These are phyloP conservation scores for Siniperca knerii DNA, from an alignment of 2,113 vertebrate genomes.

Conservation along the genomic window DNA sequence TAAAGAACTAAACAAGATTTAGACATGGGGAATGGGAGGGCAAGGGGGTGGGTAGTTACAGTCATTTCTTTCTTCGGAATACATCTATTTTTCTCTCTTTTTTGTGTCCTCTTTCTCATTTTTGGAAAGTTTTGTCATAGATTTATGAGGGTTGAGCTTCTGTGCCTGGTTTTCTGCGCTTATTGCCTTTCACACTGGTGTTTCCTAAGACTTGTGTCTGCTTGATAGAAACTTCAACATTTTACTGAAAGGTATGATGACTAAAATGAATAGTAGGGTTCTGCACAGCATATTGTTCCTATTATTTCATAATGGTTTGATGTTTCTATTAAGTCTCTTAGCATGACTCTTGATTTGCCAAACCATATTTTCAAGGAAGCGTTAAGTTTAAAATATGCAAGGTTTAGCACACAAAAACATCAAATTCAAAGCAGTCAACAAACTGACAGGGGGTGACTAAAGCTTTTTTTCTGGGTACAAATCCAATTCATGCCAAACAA, in stretches of 20 bases:
- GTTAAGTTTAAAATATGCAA: slow-evolving; percentile 73
- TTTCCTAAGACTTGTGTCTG: slow-evolving; percentile 76
- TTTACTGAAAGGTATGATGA: slow-evolving; percentile 69
- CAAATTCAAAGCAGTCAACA: slow-evolving; percentile 76
- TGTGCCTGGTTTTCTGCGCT: slow-evolving; percentile 68
- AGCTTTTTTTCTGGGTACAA: slow-evolving; percentile 78
- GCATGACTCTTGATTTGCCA: slow-evolving; percentile 66
- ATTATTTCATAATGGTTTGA: slow-evolving; percentile 44
- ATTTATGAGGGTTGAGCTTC: slow-evolving; percentile 81
- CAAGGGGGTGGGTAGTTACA: slow-evolving; percentile 79
- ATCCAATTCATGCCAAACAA: slow-evolving; percentile 87
- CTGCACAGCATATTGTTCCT: slow-evolving; percentile 53
- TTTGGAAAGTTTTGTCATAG: slow-evolving; percentile 83
- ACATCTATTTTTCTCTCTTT: slow-evolving; percentile 69
- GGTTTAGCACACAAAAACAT: slow-evolving; percentile 63
- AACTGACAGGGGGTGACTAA: slow-evolving; percentile 84
- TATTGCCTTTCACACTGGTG: slow-evolving; percentile 74
- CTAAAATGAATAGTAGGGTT: slow-evolving; percentile 64
- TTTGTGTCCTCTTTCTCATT: slow-evolving; percentile 70
- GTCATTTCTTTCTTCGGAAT: slow-evolving; percentile 83
- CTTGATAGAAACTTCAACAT: slow-evolving; percentile 73
- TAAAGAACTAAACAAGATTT: slow-evolving; percentile 90
- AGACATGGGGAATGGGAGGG: slow-evolving; percentile 80
- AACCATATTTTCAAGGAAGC: slow-evolving; percentile 60
- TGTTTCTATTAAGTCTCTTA: slow-evolving; percentile 63